Evolutionary conservation across 2,888 invertebrate species (phyloP), one percentile per base, ranked within the genome.

Genomic region (Muscina levida): DNA sequence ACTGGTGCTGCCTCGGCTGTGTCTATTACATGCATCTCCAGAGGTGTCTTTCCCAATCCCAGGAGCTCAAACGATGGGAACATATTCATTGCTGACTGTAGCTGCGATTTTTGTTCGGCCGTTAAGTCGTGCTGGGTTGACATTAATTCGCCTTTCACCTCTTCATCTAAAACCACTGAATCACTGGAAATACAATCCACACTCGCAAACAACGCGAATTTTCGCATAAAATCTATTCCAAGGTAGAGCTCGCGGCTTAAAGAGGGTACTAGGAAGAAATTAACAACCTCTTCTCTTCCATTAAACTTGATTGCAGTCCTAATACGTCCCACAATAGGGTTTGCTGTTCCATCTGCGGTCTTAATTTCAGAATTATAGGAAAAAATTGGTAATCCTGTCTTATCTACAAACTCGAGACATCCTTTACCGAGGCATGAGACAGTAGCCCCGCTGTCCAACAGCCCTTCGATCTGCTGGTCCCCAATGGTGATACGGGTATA

Each of bases 241-340:
- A 78, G 19, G 24, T 72, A 74, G 5, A 77, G 15, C 2, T 53
- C 44, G 11, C 68, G 72, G 10, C 44, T 48, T 4, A 78, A 44
- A 0, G 66, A 37, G 0, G 82, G 73, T 2, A 79, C 77, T 1
- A 79, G 19, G 13, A 77, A 79, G 10, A 79, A 72, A 5, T 39
- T 65, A 4, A 57, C 42, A 10, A 13, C 17, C 2, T 44, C 19
- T 10, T 39, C n/a, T 2, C 0, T 65, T 1, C 48, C 44, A 4
- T 82, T 71, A 44, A 70, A 82, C n/a, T 19, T 1, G 1, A 79
- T 59, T 0, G 11, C 13, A 0, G 48, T 42, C 6, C 75, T 59
- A n/a, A 72, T n/a, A 4, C 73, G 39, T 1, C 79, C 74, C 6
- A 72, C n/a, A 6, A 82, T 76, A 15, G 48, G 13, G 6, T 51